Percentiles rank a stretch among this genome's conserved stretches.
Evolutionary conservation across 1,140 invertebrate genomes (phyloP).

Genomic region (Dolichoris vasculosae): DNA sequence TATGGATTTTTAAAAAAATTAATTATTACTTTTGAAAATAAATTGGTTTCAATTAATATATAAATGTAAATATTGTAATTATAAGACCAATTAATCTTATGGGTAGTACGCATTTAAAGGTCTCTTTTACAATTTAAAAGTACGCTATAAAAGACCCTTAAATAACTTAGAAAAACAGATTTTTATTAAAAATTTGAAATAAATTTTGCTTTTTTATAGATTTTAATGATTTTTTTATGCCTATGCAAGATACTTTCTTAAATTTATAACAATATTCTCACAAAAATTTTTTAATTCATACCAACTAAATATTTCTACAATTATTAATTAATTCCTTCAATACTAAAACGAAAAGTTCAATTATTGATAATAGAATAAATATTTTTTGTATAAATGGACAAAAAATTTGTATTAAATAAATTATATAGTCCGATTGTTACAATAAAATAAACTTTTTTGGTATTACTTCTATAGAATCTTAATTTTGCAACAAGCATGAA

Average conservation of each 20-base stretch:
- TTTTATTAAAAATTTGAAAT: too few relatives aligned
- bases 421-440: constrained; percentile 1
- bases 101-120: constrained; percentile 4
- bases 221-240: not conserved
- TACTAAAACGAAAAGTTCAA: constrained; percentile 21
- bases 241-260: not conserved
- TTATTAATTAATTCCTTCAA: constrained; percentile 36
- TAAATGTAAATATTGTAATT: constrained; percentile 18
- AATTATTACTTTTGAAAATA: constrained; percentile 1
- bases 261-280: constrained; percentile 13
- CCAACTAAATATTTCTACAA: constrained; percentile 20
- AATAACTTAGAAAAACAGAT: constrained; percentile 20
- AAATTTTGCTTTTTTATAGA: not conserved
- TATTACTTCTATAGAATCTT: constrained; percentile 38
- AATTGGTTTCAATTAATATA: not conserved
- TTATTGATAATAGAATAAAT: constrained; percentile 18
- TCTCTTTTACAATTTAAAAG: constrained; percentile 32
- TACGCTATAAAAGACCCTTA: not conserved
- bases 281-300: not conserved
- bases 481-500: not conserved
- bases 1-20: not conserved
- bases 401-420: constrained; percentile 33
- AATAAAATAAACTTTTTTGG: constrained; percentile 39
- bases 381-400: constrained; percentile 39
- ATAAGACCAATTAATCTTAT: not conserved